A percentile compares a stretch with the other conserved stretches of the same genome.
These are phyloP conservation scores for Xiphias gladius DNA, from an alignment of 2,113 vertebrate species.

Conservation along the genomic window DNA sequence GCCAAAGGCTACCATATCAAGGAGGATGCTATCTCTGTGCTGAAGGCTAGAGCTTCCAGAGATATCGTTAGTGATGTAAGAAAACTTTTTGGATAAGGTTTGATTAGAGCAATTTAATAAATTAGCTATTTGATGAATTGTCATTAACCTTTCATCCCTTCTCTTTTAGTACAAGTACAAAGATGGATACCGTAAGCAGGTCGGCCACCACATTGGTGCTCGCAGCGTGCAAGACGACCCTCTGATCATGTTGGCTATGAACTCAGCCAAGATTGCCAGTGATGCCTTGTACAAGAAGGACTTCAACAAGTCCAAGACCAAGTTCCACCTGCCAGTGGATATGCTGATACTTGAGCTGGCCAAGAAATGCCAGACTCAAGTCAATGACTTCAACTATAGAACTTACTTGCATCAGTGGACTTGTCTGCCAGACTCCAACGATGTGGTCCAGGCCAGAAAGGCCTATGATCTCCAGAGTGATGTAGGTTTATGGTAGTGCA, in stretches of 20 bases:
- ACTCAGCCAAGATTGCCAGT: conserved; percentile 91
- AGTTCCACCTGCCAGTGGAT: conserved; percentile 88
- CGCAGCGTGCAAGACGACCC: conserved; percentile 89
- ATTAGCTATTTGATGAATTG: not conserved
- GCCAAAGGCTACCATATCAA: conserved; percentile 90
- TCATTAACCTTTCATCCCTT: conserved; percentile 15
- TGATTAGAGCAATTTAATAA: not conserved
- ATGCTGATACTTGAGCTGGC: conserved; percentile 89
- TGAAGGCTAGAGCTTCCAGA: conserved; percentile 93
- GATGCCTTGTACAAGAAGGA: conserved; percentile 92
- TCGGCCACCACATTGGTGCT: conserved; percentile 92
- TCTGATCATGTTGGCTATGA: conserved; percentile 88
- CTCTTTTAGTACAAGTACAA: conserved; percentile 88
- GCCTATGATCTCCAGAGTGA: conserved; percentile 90
- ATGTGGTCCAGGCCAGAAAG: conserved; percentile 90
- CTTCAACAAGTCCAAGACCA: conserved; percentile 93
- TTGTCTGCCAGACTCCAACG: conserved; percentile 90
- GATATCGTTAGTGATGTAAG: conserved; percentile 87
- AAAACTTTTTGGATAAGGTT: not conserved
- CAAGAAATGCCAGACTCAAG: conserved; percentile 91
- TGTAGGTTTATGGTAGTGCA: conserved; percentile 74
- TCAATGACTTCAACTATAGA: conserved; percentile 91
- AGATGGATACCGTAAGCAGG: conserved; percentile 90
- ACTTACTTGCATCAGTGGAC: conserved; percentile 90
- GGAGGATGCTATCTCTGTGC: conserved; percentile 92